Conservation (phyloP, 2,797 vertebrate species). For the Gadopsis marmoratus region DNA sequence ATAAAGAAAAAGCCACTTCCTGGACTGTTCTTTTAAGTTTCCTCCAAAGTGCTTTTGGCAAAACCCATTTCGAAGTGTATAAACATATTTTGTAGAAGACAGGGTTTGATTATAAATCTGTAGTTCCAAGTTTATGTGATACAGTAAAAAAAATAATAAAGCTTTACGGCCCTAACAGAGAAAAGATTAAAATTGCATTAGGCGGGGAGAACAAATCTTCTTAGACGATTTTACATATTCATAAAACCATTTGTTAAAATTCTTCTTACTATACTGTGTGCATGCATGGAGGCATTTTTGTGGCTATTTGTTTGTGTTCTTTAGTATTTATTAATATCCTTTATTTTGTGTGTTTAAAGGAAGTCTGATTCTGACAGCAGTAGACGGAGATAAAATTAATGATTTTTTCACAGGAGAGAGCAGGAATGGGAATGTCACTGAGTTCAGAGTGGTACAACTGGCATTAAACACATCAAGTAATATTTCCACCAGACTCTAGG, state of each 20-base stretch:
- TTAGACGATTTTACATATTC: background rate
- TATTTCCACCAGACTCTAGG: constrained; percentile 25
- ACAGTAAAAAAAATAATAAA: background rate
- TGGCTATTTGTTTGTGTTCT: background rate
- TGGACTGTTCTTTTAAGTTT: background rate
- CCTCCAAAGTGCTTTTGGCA: background rate
- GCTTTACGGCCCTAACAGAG: background rate
- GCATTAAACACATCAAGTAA: background rate
- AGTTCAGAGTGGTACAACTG: constrained; percentile 14
- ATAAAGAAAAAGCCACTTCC: background rate
- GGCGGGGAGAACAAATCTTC: no score
- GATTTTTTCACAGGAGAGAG: background rate
- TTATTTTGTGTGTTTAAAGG: background rate
- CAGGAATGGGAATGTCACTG: background rate
- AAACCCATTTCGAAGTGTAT: background rate
- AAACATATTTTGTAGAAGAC: background rate
- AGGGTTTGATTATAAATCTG: constrained; percentile 2
- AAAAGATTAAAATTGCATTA: constrained; percentile 5
- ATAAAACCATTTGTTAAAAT: background rate
- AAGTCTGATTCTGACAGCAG: background rate
- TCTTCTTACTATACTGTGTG: background rate
- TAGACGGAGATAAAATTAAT: background rate
- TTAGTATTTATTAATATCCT: no score
- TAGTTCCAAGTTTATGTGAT: background rate
- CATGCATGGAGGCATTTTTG: background rate